A percentile compares a stretch with the other conserved stretches of the same genome.
These are phyloP conservation scores for Brachirus orientalis DNA, from an alignment of 2,113 vertebrate genomes.

Conservation along the genomic window DNA sequence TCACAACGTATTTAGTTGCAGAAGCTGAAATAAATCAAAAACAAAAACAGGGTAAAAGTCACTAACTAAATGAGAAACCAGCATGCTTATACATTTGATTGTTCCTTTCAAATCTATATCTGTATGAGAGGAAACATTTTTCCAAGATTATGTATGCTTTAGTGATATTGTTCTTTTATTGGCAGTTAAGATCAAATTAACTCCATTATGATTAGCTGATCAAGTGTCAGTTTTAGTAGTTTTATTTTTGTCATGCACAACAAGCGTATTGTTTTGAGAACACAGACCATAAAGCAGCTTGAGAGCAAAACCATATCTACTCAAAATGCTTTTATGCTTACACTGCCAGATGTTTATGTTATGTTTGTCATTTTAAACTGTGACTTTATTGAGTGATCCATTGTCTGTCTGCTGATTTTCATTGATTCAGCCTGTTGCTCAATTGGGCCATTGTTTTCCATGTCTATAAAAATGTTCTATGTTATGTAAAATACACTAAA, in stretches of 20 bases:
- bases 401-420: constrained; percentile 7
- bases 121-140: constrained; percentile 9
- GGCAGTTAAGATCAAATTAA: background rate
- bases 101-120: constrained; percentile 33
- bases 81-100: constrained; percentile 42
- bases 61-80: constrained; percentile 39
- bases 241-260: background rate
- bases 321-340: background rate
- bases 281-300: background rate
- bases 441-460: constrained; percentile 5
- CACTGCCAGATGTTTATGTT: background rate
- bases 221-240: background rate
- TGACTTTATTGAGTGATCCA: background rate
- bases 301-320: background rate
- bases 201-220: background rate
- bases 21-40: constrained; percentile 32
- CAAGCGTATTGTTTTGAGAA: background rate
- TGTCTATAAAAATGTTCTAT: constrained; percentile 1
- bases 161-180: constrained; percentile 4
- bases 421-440: background rate
- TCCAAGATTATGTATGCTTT: constrained; percentile 20
- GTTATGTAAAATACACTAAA: background rate
- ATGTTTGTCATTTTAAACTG: background rate
- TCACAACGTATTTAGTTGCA: constrained; percentile 14
- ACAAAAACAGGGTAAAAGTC: constrained; percentile 32